These are phyloP conservation scores for Lasioglossum marginatum DNA, from an alignment of 2,888 invertebrate genomes.

Conservation along the genomic window DNA sequence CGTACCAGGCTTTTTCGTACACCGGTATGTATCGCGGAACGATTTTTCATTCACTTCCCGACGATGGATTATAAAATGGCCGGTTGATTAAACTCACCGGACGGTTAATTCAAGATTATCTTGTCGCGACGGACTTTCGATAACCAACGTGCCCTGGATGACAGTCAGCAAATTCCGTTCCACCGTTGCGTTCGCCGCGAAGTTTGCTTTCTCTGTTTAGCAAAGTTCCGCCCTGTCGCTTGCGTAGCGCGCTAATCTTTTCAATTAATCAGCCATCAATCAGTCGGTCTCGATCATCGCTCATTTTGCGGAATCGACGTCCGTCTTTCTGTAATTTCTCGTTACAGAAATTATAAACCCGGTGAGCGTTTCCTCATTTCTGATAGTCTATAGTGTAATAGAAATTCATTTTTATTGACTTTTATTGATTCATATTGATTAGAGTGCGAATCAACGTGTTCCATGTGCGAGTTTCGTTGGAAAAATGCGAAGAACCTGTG, in stretches of 20 bases:
- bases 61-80: neutral
- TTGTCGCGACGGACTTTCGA: slow-evolving; percentile 1
- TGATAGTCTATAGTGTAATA: neutral
- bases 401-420: no score
- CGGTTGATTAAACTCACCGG: slow-evolving; percentile 3
- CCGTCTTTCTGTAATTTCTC: neutral
- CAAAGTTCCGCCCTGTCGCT: neutral
- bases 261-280: slow-evolving; percentile 10
- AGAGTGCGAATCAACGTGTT: no score
- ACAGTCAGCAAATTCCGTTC: slow-evolving; percentile 17
- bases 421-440: no score
- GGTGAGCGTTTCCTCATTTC: neutral
- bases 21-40: neutral
- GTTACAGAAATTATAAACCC: neutral
- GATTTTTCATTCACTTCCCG: slow-evolving; percentile 6
- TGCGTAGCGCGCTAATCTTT: neutral
- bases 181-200: neutral
- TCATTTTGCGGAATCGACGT: neutral
- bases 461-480: no score
- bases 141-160: neutral
- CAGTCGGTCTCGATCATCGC: neutral
- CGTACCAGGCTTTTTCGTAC: neutral
- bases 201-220: neutral
- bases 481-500: neutral
- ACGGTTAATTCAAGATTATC: slow-evolving; percentile 9